Percentiles rank a stretch among this genome's conserved stretches.
These are phyloP conservation scores for Gymnarchus niloticus DNA, from an alignment of 2,113 vertebrate genomes.

Conservation along the genomic window DNA sequence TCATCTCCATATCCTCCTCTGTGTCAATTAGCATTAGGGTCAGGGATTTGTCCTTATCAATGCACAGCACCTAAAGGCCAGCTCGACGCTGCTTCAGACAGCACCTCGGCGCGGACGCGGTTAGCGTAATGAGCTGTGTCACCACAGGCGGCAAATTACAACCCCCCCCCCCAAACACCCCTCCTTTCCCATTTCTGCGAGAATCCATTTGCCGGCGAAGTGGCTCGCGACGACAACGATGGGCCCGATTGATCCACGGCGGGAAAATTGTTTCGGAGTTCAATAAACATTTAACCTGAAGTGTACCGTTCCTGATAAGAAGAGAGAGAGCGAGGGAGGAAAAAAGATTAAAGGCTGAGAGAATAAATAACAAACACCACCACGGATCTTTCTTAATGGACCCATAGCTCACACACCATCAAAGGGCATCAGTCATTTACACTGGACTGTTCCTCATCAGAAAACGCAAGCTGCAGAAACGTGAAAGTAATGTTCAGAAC, in stretches of 20 bases:
- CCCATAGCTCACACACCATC: not conserved
- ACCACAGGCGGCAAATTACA: constrained; percentile 34
- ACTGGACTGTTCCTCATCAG: constrained; percentile 24
- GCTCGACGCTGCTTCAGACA: not conserved
- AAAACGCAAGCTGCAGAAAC: not conserved
- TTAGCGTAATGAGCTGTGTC: constrained; percentile 34
- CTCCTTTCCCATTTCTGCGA: constrained; percentile 25
- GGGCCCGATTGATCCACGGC: constrained; percentile 42
- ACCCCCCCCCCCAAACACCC: not conserved
- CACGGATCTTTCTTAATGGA: constrained; percentile 19
- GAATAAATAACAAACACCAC: constrained; percentile 28
- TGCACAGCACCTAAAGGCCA: constrained; percentile 4
- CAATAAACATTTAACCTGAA: constrained; percentile 53
- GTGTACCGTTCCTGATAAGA: constrained; percentile 30
- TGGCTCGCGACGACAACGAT: constrained; percentile 23
- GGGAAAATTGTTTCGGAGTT: constrained; percentile 51
- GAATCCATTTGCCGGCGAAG: constrained; percentile 44
- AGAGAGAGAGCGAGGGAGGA: constrained; percentile 7
- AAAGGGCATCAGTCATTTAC: not conserved
- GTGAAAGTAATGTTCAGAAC: not conserved
- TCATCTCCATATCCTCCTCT: constrained; percentile 15
- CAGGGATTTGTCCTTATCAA: constrained; percentile 27
- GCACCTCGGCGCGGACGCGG: not conserved
- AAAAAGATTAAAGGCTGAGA: constrained; percentile 24
- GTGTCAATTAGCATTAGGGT: constrained; percentile 1